Percentiles rank a stretch among this genome's conserved stretches.
Evolutionary conservation across 2,797 vertebrate species (phyloP).

Genomic region (Tauraco hartlaubi): DNA sequence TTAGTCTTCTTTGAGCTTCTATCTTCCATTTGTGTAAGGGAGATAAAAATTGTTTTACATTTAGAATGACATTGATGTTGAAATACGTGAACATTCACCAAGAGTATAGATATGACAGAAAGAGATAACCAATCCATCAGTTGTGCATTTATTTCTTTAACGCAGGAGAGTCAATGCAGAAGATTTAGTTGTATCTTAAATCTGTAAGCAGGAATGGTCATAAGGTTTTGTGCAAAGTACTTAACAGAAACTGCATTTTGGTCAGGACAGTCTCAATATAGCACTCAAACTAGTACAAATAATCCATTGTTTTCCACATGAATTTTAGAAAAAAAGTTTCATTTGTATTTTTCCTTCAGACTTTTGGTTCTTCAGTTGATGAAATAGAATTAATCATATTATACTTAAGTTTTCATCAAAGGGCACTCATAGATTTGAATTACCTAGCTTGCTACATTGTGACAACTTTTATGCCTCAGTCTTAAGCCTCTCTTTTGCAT

Average conservation of each 20-base stretch:
- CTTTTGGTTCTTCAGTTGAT: background rate
- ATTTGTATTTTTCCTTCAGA: background rate
- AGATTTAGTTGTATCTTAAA: background rate
- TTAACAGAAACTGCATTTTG: background rate
- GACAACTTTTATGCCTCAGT: background rate
- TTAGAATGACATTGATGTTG: background rate
- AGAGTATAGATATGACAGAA: background rate
- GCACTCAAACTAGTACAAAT: background rate
- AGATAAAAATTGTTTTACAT: background rate
- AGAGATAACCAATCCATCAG: background rate
- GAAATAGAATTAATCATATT: slow-evolving; percentile 33
- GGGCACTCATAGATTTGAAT: background rate
- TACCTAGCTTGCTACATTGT: background rate
- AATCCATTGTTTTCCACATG: background rate
- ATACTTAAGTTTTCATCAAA: slow-evolving; percentile 50
- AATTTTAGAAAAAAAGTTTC: background rate
- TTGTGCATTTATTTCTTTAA: background rate
- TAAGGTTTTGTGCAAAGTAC: background rate
- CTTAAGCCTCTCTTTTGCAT: background rate
- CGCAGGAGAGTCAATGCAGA: background rate
- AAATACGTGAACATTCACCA: background rate
- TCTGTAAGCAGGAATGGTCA: background rate
- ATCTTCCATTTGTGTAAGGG: background rate
- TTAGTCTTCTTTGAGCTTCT: background rate
- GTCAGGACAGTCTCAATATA: background rate